Evolutionary conservation across 2,113 vertebrate genomes (phyloP), one percentile per base, ranked within the genome.

Genomic region (Hipposideros armiger): DNA sequence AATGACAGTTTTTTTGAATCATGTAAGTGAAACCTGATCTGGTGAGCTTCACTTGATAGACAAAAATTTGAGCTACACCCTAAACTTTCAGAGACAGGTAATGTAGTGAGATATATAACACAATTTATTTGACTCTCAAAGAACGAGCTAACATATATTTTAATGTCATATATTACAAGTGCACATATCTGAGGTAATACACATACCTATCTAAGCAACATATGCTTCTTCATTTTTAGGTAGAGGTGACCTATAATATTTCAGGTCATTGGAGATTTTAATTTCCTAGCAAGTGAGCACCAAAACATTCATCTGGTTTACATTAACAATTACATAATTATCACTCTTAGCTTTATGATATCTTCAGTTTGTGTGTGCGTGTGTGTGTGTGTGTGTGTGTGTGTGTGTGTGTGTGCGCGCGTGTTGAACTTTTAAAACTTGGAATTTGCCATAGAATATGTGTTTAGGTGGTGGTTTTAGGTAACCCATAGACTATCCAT

Each of bases 231-330:
- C 50, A 84, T 80, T 64, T 95, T 28, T 84, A 72, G 7, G 7
- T 40, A 47, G 62, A n/a, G 17, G 28, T 60, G 30, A 50, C 6
- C 45, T 69, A 24, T 15, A 74, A 52, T 82, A 76, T 45, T 72
- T 89, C 32, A 83, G 62, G 56, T 80, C 24, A 89, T 56, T 54
- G n/a, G 15, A 81, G 14, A 91, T 67, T 91, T 93, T 82, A 77
- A 93, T 89, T 73, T 30, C 30, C 3, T 36, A 56, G 66, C 11
- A 62, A 91, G 47, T 72, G 4, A 77, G 11, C 60, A 77, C 58
- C 17, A 78, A 80, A 60, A 81, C 22, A 94, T 40, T 69, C 66
- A 58, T 47, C 45, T 80, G 73, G 28, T 4, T 89, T 30, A 84
- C 1, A 8, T 32, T 20, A 74, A 50, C 7, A 66, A 50, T 42